phyloP scores from a whole-genome alignment of 2,113 vertebrate species.

The Lamprologus ornatipinnis region DNA sequence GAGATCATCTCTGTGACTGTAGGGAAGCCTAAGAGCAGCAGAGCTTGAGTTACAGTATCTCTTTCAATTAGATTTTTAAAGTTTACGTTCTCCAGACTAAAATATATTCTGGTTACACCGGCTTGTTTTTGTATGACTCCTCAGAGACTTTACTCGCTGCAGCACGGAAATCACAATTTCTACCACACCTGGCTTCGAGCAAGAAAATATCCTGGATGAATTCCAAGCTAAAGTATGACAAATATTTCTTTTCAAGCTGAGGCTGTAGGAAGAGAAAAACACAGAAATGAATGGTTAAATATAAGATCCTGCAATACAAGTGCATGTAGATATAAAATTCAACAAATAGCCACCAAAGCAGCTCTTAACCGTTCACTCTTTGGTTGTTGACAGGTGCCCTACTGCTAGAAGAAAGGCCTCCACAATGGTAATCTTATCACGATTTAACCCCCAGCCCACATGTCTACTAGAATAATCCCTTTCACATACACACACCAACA shows the following conservation, averaged over 20 bases:
- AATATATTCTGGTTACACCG: conserved; percentile 21
- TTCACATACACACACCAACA: background rate
- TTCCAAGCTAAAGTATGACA: conserved; percentile 52
- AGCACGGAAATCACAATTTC: conserved; percentile 11
- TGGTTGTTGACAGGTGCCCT: conserved; percentile 30
- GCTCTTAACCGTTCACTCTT: background rate
- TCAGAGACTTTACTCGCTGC: background rate
- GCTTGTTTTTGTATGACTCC: conserved; percentile 45
- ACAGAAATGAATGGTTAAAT: background rate
- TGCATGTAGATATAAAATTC: background rate
- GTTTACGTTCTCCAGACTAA: background rate
- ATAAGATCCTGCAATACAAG: background rate
- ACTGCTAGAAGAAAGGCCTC: conserved; percentile 13
- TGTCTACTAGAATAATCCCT: conserved; percentile 49
- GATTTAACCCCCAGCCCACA: conserved; percentile 61
- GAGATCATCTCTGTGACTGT: conserved; percentile 14
- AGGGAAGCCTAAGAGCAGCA: background rate
- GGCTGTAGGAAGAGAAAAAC: background rate
- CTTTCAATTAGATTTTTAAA: background rate
- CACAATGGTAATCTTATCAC: conserved; percentile 62
- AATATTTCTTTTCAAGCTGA: conserved; percentile 43
- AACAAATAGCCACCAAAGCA: background rate
- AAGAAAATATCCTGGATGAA: conserved; percentile 49
- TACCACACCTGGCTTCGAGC: conserved; percentile 35
- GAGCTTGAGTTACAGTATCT: background rate